Conservation (phyloP, 1,140 invertebrate species). For the Dinoponera quadriceps region DNA sequence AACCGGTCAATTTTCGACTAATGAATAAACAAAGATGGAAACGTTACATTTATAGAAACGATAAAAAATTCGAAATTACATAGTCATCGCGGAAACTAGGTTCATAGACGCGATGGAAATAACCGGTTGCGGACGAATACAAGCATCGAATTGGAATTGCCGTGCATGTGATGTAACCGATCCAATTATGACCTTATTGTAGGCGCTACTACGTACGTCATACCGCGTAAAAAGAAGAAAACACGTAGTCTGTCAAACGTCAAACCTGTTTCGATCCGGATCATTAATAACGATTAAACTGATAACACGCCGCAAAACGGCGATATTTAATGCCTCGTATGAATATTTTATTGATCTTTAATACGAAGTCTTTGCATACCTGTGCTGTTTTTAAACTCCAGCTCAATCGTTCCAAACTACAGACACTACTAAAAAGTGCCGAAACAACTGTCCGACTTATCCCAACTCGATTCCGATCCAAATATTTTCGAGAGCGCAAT, state of each 20-base stretch:
- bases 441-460: not conserved
- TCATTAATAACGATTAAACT: slow-evolving; percentile 25
- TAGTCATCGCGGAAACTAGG: not conserved
- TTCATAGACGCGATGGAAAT: slow-evolving; percentile 16
- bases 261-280: slow-evolving; percentile 2
- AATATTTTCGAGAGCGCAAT: slow-evolving; percentile 13
- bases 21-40: slow-evolving; percentile 1
- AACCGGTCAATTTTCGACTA: slow-evolving; percentile 18
- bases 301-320: not conserved
- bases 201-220: slow-evolving; percentile 9
- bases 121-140: slow-evolving; percentile 2
- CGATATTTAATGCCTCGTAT: not conserved
- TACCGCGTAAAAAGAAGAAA: not conserved
- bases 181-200: slow-evolving; percentile 28
- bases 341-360: slow-evolving; percentile 9
- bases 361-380: not conserved
- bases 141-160: not conserved
- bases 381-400: not conserved
- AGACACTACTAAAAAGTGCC: not conserved
- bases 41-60: not conserved
- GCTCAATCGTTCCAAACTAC: not conserved
- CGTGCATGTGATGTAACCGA: slow-evolving; percentile 12
- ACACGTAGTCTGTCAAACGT: not conserved
- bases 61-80: slow-evolving; percentile 38
- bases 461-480: not conserved